Percentiles rank a stretch among this genome's conserved stretches.
phyloP scores from a whole-genome alignment of 2,797 vertebrate genomes.

The Takifugu ocellatus region DNA sequence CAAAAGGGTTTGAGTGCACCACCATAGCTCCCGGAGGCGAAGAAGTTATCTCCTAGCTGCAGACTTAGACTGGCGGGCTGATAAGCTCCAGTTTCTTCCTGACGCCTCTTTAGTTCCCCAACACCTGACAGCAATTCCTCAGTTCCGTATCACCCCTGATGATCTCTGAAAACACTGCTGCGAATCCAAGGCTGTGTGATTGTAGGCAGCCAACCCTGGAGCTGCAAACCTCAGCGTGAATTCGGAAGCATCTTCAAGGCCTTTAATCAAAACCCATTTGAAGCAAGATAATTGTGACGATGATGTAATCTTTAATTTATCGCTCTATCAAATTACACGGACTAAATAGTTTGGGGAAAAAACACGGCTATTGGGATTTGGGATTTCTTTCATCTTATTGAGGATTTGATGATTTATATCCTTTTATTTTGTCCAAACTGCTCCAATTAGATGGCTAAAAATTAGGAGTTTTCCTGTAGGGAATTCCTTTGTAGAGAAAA shows the following conservation, averaged over 20 bases:
- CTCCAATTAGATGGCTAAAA: slow-evolving; percentile 3
- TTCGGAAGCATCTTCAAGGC: slow-evolving; percentile 14
- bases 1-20: slow-evolving; percentile 40
- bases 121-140: slow-evolving; percentile 64
- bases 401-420: slow-evolving; percentile 1
- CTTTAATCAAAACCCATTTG: slow-evolving; percentile 31
- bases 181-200: slow-evolving; percentile 51
- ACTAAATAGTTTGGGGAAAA: slow-evolving; percentile 16
- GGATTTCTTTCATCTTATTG: slow-evolving; percentile 3
- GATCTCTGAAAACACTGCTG: slow-evolving; percentile 56
- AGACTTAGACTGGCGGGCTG: slow-evolving; percentile 65
- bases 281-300: slow-evolving; percentile 33
- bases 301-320: slow-evolving; percentile 31
- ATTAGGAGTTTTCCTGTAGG: no score
- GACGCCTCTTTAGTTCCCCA: slow-evolving; percentile 68
- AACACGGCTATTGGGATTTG: slow-evolving; percentile 3
- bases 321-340: slow-evolving; percentile 9
- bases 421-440: not conserved
- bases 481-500: not conserved
- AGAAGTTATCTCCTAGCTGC: slow-evolving; percentile 73
- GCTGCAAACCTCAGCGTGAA: slow-evolving; percentile 28
- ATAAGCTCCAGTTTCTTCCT: slow-evolving; percentile 64
- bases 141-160: slow-evolving; percentile 48
- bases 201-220: slow-evolving; percentile 31
- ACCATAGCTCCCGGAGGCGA: slow-evolving; percentile 46